These are phyloP conservation scores for Microctonus aethiopoides DNA, from an alignment of 2,888 invertebrate species.

Conservation along the genomic window DNA sequence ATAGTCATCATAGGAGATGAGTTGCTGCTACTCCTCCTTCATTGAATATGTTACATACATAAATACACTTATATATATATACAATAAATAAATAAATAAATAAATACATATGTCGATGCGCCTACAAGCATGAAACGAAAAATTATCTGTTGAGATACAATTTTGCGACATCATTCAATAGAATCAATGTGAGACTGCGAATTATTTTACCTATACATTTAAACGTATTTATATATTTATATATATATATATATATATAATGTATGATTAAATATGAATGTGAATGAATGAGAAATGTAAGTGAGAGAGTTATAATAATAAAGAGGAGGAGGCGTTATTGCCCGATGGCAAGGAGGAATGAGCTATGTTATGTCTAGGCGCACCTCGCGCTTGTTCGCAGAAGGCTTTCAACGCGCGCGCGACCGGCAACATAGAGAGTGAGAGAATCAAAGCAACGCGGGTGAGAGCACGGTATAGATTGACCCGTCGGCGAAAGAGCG, in stretches of 20 bases:
- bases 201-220: conserved; percentile 14
- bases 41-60: background rate
- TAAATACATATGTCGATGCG: background rate
- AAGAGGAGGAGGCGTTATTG: conserved; percentile 31
- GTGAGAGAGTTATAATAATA: conserved; percentile 4
- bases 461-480: conserved; percentile 49
- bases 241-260: too few species aligned
- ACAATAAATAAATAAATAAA: too few species aligned
- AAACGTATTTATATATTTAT: background rate
- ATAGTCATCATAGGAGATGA: conserved; percentile 14
- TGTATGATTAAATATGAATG: background rate
- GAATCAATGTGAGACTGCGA: conserved; percentile 19
- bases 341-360: conserved; percentile 26
- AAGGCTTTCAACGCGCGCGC: conserved; percentile 10
- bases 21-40: background rate
- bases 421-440: conserved; percentile 26
- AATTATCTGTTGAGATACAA: conserved; percentile 1
- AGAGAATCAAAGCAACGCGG: conserved; percentile 43
- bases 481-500: conserved; percentile 45
- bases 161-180: conserved; percentile 16
- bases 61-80: too few species aligned
- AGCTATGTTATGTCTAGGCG: conserved; percentile 35
- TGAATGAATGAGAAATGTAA: too few species aligned
- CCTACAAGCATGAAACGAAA: background rate
- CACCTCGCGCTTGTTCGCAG: conserved; percentile 29